Conservation (phyloP, 2,113 vertebrate species). For the Brachypteracias leptosomus region DNA sequence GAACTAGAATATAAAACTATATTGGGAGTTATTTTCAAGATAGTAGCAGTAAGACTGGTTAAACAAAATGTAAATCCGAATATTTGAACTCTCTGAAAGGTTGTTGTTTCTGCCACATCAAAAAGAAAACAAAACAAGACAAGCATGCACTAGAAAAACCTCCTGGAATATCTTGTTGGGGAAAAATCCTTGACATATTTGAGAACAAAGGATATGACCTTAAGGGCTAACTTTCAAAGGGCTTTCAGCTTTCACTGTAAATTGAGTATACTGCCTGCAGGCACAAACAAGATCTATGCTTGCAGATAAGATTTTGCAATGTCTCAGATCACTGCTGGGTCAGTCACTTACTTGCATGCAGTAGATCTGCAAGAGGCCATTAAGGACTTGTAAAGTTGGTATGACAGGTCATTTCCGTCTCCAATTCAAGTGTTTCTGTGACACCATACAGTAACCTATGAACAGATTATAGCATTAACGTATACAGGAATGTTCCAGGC, state of each 20-base stretch:
- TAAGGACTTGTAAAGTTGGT: not conserved
- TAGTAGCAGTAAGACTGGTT: not conserved
- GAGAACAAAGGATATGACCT: not conserved
- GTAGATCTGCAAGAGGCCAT: not conserved
- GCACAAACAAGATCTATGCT: not conserved
- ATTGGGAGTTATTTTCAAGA: not conserved
- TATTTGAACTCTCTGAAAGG: not conserved
- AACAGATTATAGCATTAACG: not conserved
- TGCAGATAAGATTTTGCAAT: not conserved
- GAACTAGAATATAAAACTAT: not conserved
- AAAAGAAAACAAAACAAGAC: not conserved
- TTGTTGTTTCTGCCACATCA: not conserved
- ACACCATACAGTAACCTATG: not conserved
- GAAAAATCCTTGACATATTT: not conserved
- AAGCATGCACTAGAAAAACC: not conserved
- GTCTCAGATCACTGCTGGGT: not conserved
- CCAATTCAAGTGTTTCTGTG: not conserved
- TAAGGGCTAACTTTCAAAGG: not conserved
- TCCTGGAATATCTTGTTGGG: not conserved
- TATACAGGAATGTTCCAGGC: not conserved
- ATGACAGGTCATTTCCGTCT: not conserved
- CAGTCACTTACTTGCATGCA: not conserved
- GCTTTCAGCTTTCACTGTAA: conserved; percentile 2
- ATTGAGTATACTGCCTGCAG: not conserved
- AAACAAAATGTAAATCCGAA: not conserved